Evolutionary conservation across 2,888 invertebrate genomes (phyloP), one percentile per base, ranked within the genome.

Genomic region (Ecdyonurus torrentis): DNA sequence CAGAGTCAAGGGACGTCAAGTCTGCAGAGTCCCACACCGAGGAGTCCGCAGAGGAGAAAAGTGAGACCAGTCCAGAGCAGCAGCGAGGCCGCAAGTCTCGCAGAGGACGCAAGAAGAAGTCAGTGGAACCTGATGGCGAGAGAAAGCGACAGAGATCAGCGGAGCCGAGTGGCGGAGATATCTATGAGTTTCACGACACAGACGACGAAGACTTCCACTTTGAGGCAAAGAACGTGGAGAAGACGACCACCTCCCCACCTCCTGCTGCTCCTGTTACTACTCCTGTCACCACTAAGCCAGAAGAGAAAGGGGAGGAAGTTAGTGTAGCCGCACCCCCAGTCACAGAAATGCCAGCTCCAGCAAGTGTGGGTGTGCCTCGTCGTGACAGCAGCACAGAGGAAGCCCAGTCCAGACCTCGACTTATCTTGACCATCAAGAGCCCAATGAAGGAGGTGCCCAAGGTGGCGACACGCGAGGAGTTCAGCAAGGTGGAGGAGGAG

Each of bases 111-210:
- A 61, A 60, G 61, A 63, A 64, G 61, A 63, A 62, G 52, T 61
- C 60, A 59, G 55, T 23, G 60, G 61, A 60, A 24, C 59, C 25
- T 52, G 5, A 58, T 50, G 10, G 37, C 53, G 1, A 62, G 50
- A 23, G 58, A 50, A 59, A 62, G 52, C n/a, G 62, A 58, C 55
- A n/a, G 5, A 18, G 7, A 55, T n/a, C 55, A n/a, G 5, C 20
- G 7, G 55, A 55, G 20, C 22, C 37, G 15, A 37, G 37, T 15
- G n/a, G 50, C 50, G 22, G 87, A 10, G 93, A 93, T 71, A 83
- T 94, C 2, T 94, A 93, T 72, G 93, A 93, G 73, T 94, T 94
- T 72, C 86, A 89, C 71, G 93, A 93, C 73, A 89, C 90, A 2
- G 87, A 87, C 53, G 92, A 93, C 70, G 89, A 89, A 71, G 79